Evolutionary conservation across 2,113 vertebrate species (phyloP).

Genomic region (Melanotaenia duboulayi): DNA sequence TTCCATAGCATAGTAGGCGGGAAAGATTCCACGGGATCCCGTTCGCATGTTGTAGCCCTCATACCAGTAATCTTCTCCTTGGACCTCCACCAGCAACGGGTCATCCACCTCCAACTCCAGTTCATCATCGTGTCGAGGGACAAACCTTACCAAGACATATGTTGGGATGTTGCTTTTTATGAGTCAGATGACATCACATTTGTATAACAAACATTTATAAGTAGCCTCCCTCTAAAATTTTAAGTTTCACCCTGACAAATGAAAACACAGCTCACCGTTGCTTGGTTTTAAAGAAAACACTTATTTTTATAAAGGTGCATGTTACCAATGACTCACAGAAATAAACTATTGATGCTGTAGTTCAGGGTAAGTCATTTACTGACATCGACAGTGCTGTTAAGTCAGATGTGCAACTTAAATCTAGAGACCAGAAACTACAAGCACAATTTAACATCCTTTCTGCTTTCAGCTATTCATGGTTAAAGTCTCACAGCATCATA

Average conservation of each 20-base stretch:
- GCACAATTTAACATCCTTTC: not conserved
- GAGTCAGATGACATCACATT: not conserved
- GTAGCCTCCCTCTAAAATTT: too few relatives aligned
- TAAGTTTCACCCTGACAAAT: not conserved
- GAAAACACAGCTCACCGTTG: not conserved
- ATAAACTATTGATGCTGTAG: not conserved
- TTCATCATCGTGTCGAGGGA: constrained; percentile 95
- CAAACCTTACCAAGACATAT: constrained; percentile 80
- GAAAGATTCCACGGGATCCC: constrained; percentile 90
- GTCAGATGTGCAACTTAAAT: not conserved
- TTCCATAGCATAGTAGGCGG: constrained; percentile 95
- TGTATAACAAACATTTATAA: too few relatives aligned
- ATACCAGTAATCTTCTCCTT: constrained; percentile 98
- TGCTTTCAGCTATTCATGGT: constrained; percentile 12
- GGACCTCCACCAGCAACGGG: constrained; percentile 93
- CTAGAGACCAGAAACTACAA: not conserved
- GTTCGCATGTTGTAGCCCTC: constrained; percentile 98
- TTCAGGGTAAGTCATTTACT: not conserved
- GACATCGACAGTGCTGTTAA: not conserved
- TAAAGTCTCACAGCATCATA: not conserved
- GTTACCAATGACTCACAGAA: not conserved
- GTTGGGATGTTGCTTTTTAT: not conserved
- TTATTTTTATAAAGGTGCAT: not conserved
- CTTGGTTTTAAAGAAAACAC: not conserved
- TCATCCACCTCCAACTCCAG: constrained; percentile 96